Base-by-base conservation (phyloP, 2,113 vertebrate genomes). In the Lagopus muta region DNA sequence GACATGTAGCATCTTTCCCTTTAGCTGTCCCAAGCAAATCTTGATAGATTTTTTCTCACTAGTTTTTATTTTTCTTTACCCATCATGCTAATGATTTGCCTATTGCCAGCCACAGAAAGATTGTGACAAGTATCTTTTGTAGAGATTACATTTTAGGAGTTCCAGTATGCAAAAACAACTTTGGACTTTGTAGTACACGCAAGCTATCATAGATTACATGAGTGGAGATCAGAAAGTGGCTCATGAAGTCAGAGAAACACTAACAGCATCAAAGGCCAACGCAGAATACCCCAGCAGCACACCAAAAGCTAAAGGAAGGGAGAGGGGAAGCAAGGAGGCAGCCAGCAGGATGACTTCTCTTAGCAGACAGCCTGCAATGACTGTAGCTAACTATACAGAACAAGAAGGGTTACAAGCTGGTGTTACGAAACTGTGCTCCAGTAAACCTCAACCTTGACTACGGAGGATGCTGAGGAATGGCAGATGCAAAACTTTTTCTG, bases 301-400 rank as follows among this genome's bases (percentile, higher is more conserved):
- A 40, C 5, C 57, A 82, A 57, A 48, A 70, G 4, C n/a, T 15
- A 76, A 10, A 54, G 43, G 43, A 11, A 62, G 81, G 78, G 30
- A 57, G 47, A 8, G 3, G 61, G 28, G 5, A 24, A 52, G 25
- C 9, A 55, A 54, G 48, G 18, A 60, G 5, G 34, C 47, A 86
- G 66, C 50, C 75, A 25, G 38, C 22, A 86, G 55, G 11, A 32
- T 4, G 2, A 34, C 13, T 19, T 50, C 58, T 65, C 30, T 78
- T 21, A 0, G 0, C 2, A 62, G 34, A 18, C 5, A 22, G 45
- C 10, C 22, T 50, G 4, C 34, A 71, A 5, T 17, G 8, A 48
- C 15, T 69, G 43, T 30, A 83, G 57, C 34, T 72, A 67, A 47
- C 42, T 60, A 57, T 19, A 76, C 10, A 74, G 57, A 82, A 15